phyloP scores from a whole-genome alignment of 2,888 invertebrate species.

The Eupsilia transversa region DNA sequence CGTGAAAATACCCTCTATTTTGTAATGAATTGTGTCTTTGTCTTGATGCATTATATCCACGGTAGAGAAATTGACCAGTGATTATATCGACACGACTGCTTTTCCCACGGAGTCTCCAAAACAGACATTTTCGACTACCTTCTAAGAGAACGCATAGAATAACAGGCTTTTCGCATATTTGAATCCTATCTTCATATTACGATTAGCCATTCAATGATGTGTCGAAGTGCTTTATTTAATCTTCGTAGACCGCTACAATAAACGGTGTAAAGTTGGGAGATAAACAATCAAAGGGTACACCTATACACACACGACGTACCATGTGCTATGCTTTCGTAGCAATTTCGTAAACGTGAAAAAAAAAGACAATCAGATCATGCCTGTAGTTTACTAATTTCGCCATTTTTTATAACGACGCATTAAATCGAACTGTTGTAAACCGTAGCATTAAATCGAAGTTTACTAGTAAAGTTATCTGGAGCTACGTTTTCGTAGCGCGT shows the following conservation, averaged over 20 bases:
- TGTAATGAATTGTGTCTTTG: conserved; percentile 19
- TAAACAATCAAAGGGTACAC: neutral
- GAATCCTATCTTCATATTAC: neutral
- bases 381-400: neutral
- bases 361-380: neutral
- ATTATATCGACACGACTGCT: neutral
- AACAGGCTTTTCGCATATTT: neutral
- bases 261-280: neutral
- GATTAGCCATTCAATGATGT: neutral
- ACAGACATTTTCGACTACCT: neutral
- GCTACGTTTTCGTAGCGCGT: neutral
- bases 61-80: neutral
- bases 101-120: neutral
- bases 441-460: neutral
- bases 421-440: neutral
- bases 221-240: neutral
- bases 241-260: neutral
- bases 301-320: neutral
- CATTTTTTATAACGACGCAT: too few species aligned
- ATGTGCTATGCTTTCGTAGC: neutral
- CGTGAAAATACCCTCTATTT: conserved; percentile 10
- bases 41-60: neutral
- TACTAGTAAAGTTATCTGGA: neutral
- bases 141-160: neutral
- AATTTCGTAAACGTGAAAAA: neutral